Conservation (phyloP, 2,888 invertebrate species). For the Gastracanthus pulcherrimus region DNA sequence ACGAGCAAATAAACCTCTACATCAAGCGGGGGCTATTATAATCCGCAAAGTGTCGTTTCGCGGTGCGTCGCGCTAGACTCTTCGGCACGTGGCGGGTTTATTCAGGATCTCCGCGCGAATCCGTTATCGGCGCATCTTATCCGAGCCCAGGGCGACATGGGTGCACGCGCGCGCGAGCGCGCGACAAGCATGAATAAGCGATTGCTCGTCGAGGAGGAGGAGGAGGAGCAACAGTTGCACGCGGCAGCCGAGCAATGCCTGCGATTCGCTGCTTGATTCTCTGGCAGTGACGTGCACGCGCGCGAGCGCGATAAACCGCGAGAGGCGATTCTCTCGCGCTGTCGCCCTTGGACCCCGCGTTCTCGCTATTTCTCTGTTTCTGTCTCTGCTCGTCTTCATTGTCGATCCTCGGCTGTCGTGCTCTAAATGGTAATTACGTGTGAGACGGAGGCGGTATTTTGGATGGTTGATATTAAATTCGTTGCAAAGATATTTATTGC, state of each 20-base stretch:
- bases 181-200: conserved; percentile 47
- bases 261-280: conserved; percentile 15
- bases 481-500: not conserved
- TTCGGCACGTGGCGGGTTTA: not conserved
- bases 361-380: not conserved
- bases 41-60: not conserved
- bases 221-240: conserved; percentile 4
- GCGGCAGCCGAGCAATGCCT: not conserved
- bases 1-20: not conserved
- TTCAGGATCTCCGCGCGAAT: conserved; percentile 25
- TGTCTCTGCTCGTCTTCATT: not conserved
- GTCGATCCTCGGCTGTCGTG: not conserved
- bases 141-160: conserved; percentile 2
- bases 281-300: conserved; percentile 28
- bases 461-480: not conserved
- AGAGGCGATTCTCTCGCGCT: conserved; percentile 17
- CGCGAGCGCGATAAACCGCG: conserved; percentile 31
- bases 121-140: conserved; percentile 46
- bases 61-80: too few relatives aligned
- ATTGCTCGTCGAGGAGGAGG: conserved; percentile 25
- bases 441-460: not conserved
- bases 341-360: not conserved
- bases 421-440: not conserved
- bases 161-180: not conserved
- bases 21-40: not conserved